Base-by-base conservation (phyloP, 2,888 invertebrate genomes). In the Trissoscelio sp. region DNA sequence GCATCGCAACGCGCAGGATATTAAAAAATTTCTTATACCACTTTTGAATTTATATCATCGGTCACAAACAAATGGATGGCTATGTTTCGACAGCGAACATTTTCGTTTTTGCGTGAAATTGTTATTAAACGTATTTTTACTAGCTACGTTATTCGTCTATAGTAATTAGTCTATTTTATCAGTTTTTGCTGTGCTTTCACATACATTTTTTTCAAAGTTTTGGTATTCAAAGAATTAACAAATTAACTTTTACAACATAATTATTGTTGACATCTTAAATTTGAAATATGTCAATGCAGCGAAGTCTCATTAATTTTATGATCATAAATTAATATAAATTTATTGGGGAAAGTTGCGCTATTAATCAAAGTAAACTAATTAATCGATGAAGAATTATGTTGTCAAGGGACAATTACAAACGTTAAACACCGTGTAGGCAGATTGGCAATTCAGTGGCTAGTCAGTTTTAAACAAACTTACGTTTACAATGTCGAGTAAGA, bases 391-490 rank as follows among this genome's bases (percentile, higher is more conserved):
- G 14, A 28, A 12, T 24, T 20, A 58, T 58, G 11, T 31, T 46
- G 20, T 5, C 2, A 3, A 28, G 18, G 12, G 24, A 48, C 31
- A 48, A 70, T 70, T 58, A 60, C 24, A 7, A 42, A 72, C 11
- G 39, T 58, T 70, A 51, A 60, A 62, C 37, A 53, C 2, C 20
- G 16, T 20, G 31, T 20, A 60, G 42, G 31, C 73, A 31, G 44
- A 74, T 64, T 64, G 46, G 64, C 64, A 64, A 62, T 73, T 53
- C 48, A 24, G 9, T 39, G 53, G 53, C 60, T 55, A 55, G 46
- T 64, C 64, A 44, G 55, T 64, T 74, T 74, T 74, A 64, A 64
- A 60, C 74, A 74, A 74, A 74, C 74, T 74, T 74, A 55, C 46
- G 55, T 64, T 64, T 64, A 64, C 64, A 64, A 74, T 62, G 34